Evolutionary conservation across 1,140 invertebrate genomes (phyloP), one percentile per base, ranked within the genome.

Genomic region (Diprion similis): DNA sequence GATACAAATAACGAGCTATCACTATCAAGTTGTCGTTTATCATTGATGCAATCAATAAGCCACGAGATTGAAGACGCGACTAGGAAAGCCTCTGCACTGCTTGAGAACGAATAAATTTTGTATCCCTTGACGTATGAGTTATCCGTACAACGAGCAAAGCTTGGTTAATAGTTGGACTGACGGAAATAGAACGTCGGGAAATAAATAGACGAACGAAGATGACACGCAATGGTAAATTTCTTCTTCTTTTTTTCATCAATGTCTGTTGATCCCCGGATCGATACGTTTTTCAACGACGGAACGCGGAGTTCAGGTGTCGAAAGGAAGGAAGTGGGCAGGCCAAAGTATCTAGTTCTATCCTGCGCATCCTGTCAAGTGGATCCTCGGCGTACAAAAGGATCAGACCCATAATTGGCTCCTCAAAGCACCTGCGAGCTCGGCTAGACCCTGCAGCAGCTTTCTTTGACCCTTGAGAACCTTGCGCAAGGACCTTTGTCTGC

Each of bases 331-430:
- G 18, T 68, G 66, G 66, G 66, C 17, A 68, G 11, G 18, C 10
- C 18, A 68, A 45, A 19, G 81, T 81, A 83, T 88, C 83, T 77
- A 72, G 78, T 87, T 87, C 79, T 84, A 71, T 72, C 78, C 84
- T 85, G 83, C 86, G 86, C 86, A 88, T 87, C 84, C 83, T 87
- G 85, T 86, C 86, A 87, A 87, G 84, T 88, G 84, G 81, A 86
- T 85, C 80, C 79, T 71, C 19, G 70, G 69, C 45, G 73, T 76
- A 86, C 83, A 88, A 87, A 19, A 85, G 78, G 78, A 83, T 82
- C 82, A 81, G 86, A 87, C 85, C 86, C 86, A 88, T 88, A 88
- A 88, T 88, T 88, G 86, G 85, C 86, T 88, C 70, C 82, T 79
- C 11, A 17, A 59, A 17, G 51, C 51, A 59, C 51, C 75, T 70